Percentiles rank a stretch among this genome's conserved stretches.
Conservation (phyloP, 2,888 invertebrate genomes). For the Aphodius granarius region DNA sequence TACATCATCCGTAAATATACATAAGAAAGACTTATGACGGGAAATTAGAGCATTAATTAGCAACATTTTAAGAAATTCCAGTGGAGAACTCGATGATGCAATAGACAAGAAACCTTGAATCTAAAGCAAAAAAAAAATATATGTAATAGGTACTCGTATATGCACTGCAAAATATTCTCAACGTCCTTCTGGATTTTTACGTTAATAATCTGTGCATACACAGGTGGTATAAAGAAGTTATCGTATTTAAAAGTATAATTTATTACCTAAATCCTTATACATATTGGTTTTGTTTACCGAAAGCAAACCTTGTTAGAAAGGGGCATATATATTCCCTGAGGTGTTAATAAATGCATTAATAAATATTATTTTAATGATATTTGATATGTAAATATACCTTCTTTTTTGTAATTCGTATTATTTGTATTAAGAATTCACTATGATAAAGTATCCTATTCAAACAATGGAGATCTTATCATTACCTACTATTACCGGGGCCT, state of each 20-base stretch:
- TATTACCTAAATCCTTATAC: background rate
- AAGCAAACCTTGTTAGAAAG: background rate
- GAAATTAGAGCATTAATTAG: background rate
- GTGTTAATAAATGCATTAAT: background rate
- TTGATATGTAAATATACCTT: background rate
- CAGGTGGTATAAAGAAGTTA: background rate
- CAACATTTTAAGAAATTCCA: background rate
- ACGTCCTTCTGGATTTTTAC: background rate
- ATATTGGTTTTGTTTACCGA: background rate
- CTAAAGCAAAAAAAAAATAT: background rate
- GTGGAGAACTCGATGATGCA: background rate
- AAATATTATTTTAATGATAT: background rate
- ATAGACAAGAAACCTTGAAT: background rate
- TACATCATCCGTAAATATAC: background rate
- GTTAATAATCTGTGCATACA: background rate
- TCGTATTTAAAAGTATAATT: background rate
- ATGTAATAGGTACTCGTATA: background rate
- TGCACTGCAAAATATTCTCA: background rate
- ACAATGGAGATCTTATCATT: background rate
- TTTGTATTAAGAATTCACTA: background rate
- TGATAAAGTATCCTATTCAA: background rate
- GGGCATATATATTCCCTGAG: background rate
- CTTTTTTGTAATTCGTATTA: no score
- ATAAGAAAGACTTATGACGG: background rate
- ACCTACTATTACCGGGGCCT: no score